Percentiles rank a stretch among this genome's conserved stretches.
These are phyloP conservation scores for Eurypyga helias DNA, from an alignment of 2,113 vertebrate species.

Conservation along the genomic window DNA sequence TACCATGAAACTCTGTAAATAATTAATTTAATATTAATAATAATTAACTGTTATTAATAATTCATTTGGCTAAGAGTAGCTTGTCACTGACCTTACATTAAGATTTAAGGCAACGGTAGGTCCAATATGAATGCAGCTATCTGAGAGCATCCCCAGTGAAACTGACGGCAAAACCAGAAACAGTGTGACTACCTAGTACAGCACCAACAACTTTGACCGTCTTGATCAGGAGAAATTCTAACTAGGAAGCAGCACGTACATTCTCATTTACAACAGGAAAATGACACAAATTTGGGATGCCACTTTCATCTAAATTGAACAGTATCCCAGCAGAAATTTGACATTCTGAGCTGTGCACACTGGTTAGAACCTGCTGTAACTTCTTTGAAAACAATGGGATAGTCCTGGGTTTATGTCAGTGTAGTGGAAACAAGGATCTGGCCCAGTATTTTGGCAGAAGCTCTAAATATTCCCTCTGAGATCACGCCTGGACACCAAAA, in stretches of 20 bases:
- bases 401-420: background rate
- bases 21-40: background rate
- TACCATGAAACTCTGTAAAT: background rate
- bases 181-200: background rate
- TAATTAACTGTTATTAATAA: background rate
- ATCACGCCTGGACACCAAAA: background rate
- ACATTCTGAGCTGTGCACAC: background rate
- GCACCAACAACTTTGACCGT: fast-evolving
- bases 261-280: background rate
- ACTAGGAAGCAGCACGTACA: background rate
- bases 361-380: background rate
- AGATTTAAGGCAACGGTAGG: background rate
- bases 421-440: background rate
- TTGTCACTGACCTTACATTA: background rate
- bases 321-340: background rate
- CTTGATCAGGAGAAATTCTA: background rate
- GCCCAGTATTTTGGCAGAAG: background rate
- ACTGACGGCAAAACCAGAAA: background rate
- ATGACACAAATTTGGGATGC: background rate
- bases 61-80: background rate
- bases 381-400: background rate
- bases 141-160: background rate
- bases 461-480: background rate
- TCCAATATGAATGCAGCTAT: background rate
- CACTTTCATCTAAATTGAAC: background rate